phyloP scores from a whole-genome alignment of 2,113 vertebrate genomes.

The Drymodes brunneopygia region DNA sequence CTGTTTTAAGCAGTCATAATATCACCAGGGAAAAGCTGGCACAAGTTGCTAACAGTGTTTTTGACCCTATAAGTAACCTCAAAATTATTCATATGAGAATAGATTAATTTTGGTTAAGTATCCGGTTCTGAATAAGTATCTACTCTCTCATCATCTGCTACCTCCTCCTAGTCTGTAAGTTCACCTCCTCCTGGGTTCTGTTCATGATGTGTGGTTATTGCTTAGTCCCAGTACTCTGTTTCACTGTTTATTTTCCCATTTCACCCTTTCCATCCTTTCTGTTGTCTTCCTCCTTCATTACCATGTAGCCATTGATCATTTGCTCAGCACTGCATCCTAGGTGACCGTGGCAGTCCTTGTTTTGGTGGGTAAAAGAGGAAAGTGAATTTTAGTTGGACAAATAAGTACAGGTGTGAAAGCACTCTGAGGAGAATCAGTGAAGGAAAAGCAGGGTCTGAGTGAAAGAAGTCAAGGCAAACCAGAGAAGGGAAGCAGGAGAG shows the following conservation, averaged over 20 bases:
- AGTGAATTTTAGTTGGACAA: neutral
- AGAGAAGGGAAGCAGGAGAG: neutral
- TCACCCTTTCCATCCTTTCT: neutral
- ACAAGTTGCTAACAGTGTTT: neutral
- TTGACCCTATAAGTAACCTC: neutral
- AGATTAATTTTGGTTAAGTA: neutral
- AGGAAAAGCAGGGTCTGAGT: neutral
- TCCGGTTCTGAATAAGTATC: neutral
- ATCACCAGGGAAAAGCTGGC: neutral
- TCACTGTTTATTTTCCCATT: neutral
- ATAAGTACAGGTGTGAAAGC: neutral
- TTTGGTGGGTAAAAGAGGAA: neutral
- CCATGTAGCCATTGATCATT: fast-evolving
- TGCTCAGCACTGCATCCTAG: neutral
- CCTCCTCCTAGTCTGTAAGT: neutral
- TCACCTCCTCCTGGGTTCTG: neutral
- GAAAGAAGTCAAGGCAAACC: neutral
- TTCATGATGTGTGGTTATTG: neutral
- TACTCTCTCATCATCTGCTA: neutral
- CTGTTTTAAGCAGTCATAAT: neutral
- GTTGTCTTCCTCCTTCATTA: neutral
- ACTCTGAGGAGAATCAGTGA: neutral
- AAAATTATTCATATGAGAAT: neutral
- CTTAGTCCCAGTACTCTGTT: neutral
- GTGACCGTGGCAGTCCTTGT: neutral